Conservation (phyloP, 2,113 vertebrate species). For the Pithys albifrons region DNA sequence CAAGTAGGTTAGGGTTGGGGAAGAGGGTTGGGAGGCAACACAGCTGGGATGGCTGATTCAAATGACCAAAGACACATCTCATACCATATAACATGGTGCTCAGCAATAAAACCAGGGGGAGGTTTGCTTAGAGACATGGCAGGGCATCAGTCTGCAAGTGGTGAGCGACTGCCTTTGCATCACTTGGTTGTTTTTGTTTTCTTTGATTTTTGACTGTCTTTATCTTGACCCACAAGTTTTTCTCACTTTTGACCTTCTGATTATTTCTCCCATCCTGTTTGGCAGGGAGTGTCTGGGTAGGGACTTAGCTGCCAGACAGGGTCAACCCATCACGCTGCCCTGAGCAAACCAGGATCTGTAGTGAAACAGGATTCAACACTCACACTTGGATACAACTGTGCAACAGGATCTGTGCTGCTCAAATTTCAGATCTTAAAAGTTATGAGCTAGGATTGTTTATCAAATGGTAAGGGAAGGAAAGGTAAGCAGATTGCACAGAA, state of each 20-base stretch:
- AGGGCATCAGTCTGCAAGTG: background rate
- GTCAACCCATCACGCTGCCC: background rate
- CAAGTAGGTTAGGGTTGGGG: background rate
- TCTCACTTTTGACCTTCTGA: background rate
- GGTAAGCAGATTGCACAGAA: background rate
- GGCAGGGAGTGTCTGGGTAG: background rate
- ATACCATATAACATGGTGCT: rapidly evolving
- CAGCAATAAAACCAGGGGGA: background rate
- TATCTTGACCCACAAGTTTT: background rate
- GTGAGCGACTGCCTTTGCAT: background rate
- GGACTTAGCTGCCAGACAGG: background rate
- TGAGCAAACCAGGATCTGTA: background rate
- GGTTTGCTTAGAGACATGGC: background rate
- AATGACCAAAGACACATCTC: background rate
- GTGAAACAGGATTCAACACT: background rate
- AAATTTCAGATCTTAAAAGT: background rate
- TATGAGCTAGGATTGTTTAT: background rate
- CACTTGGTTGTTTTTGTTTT: background rate
- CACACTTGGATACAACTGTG: background rate
- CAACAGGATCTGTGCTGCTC: background rate
- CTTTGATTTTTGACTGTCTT: background rate
- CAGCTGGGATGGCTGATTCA: background rate
- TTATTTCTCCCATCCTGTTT: background rate
- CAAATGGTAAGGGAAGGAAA: background rate
- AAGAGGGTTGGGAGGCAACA: background rate